Percentiles rank a stretch among this genome's conserved stretches.
These are phyloP conservation scores for Graphium colonna DNA, from an alignment of 2,888 invertebrate species.

Conservation along the genomic window DNA sequence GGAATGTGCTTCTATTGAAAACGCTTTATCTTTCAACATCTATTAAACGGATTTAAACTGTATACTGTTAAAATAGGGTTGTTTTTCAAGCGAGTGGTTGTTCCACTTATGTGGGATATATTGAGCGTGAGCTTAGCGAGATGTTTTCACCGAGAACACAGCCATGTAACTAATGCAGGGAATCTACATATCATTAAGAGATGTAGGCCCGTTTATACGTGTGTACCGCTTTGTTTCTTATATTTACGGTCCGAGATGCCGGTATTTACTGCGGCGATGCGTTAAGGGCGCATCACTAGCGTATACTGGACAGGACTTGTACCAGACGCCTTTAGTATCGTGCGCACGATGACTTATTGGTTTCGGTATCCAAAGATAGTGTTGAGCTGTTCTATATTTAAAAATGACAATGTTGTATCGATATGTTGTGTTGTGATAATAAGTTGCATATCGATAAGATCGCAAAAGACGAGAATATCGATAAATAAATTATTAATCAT, in stretches of 20 bases:
- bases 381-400: no score
- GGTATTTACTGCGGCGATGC: conserved; percentile 71
- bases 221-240: conserved; percentile 76
- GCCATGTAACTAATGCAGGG: conserved; percentile 78
- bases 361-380: no score
- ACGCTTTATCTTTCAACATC: conserved; percentile 30
- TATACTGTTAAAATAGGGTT: background rate
- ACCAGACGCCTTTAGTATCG: conserved; percentile 68
- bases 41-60: conserved; percentile 27
- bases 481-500: no score
- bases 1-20: conserved; percentile 40
- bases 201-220: conserved; percentile 74
- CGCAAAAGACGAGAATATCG: no score
- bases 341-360: background rate
- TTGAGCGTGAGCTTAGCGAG: conserved; percentile 51
- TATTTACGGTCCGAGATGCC: conserved; percentile 68
- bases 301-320: conserved; percentile 46
- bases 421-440: no score
- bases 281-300: conserved; percentile 47
- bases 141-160: conserved; percentile 77
- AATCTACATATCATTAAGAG: conserved; percentile 81
- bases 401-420: no score
- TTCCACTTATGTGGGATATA: conserved; percentile 29
- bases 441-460: no score
- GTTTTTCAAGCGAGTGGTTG: conserved; percentile 34